Base-by-base conservation (phyloP, 2,113 vertebrate species). In the Mionectes macconnelli region DNA sequence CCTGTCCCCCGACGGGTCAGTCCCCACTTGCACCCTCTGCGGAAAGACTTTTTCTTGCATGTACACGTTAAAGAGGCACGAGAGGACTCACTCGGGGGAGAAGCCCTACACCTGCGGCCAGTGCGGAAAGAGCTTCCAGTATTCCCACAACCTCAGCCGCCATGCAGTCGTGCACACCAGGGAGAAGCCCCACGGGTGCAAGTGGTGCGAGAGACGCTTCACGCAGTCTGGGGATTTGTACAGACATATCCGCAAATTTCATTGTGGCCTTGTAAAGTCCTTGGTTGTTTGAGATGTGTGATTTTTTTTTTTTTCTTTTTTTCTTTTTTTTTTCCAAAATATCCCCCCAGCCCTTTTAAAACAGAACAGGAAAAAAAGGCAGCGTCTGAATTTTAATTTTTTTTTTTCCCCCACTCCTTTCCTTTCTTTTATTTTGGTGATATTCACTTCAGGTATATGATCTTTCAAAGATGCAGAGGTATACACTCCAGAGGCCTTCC, bases 101-200 rank as follows among this genome's bases (percentile, higher is more conserved):
- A 99, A 99, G 98, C 99, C 99, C 42, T 99, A 99, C 97, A 99
- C 99, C 66, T 99, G 99, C 20, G 98, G 96, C 94, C 99, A 99
- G 98, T 99, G 99, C 2, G 99, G 99, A 66, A 99, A 99, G 98
- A 98, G 99, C 98, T 99, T 99, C 98, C 99, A 99, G 98, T 99
- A 99, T 94, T 99, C 99, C 3, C 99, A 99, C 97, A 99, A 99
- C 97, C 98, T 99, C 90, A 99, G 99, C 97, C 99, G 99, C 55
- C 99, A 99, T 21, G 99, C 99, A 0, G 99, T 99, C 15, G 99
- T 99, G 83, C 99, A 99, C 98, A 99, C 99, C 1, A 97, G 99
- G 5, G 99, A 99, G 97, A 99, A 99, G 84, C 99, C 99, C 14
- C 99, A 99, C 8, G 99, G 99, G 33, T 99, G 99, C 96, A 99